Evolutionary conservation across 2,113 vertebrate genomes (phyloP).

Genomic region (Typhlomys cinereus): DNA sequence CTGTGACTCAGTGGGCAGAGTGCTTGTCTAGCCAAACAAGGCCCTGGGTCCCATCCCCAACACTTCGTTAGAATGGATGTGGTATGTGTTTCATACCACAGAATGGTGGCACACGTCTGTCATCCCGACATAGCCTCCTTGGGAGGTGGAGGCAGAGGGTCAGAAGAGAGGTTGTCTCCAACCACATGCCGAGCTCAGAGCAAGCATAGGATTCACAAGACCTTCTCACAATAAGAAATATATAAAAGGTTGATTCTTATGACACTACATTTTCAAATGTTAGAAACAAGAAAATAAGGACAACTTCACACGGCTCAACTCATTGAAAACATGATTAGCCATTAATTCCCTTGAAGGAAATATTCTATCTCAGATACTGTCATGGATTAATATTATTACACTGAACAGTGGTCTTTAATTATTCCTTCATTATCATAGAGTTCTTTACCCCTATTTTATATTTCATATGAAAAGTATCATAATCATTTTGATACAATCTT

Average conservation of each 20-base stretch:
- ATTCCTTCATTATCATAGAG: background rate
- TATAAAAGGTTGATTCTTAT: background rate
- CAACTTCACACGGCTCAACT: background rate
- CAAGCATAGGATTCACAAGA: background rate
- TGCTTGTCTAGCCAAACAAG: background rate
- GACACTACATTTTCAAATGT: background rate
- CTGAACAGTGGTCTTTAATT: background rate
- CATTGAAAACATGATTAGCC: background rate
- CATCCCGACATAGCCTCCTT: background rate
- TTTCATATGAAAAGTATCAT: background rate
- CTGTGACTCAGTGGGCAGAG: background rate
- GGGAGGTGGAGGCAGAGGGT: background rate
- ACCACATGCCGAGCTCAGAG: background rate
- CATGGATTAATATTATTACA: constrained; percentile 18
- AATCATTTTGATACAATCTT: background rate
- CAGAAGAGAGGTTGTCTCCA: too few relatives aligned
- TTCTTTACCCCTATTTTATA: background rate
- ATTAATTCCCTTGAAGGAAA: background rate
- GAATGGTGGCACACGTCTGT: background rate
- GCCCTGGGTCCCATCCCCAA: background rate
- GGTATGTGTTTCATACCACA: background rate
- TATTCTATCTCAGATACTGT: background rate
- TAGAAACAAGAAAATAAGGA: background rate
- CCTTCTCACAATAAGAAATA: background rate
- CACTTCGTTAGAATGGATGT: too few relatives aligned